Conservation (phyloP, 2,888 invertebrate species). For the Macaria notata region DNA sequence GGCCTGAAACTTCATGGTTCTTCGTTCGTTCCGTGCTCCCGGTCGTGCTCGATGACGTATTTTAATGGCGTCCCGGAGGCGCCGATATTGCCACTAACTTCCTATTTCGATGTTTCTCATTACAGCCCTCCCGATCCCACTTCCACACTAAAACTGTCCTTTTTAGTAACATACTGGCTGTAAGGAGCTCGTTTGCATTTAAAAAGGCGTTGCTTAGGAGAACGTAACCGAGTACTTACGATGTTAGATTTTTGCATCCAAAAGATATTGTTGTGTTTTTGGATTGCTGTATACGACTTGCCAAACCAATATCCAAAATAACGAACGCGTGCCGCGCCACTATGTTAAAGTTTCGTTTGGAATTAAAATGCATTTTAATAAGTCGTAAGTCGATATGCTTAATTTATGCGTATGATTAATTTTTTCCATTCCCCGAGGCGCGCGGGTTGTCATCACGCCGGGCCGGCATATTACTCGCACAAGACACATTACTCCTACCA, state of each 20-base stretch:
- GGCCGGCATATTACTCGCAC: background rate
- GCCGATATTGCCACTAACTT: conserved; percentile 18
- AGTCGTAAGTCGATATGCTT: too few relatives aligned
- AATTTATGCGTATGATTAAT: background rate
- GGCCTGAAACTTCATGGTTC: conserved; percentile 29
- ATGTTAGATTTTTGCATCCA: too few relatives aligned
- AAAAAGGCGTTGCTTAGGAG: too few relatives aligned
- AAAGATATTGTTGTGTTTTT: too few relatives aligned
- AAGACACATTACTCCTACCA: conserved; percentile 7
- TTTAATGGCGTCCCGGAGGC: conserved; percentile 28
- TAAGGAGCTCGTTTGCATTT: background rate
- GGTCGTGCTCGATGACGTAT: conserved; percentile 33
- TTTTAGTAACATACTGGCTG: conserved; percentile 1
- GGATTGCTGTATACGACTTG: too few relatives aligned
- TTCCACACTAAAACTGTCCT: background rate
- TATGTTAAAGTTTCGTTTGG: too few relatives aligned
- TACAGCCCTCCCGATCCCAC: background rate
- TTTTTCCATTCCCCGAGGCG: background rate
- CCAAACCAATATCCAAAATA: too few relatives aligned
- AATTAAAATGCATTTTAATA: too few relatives aligned
- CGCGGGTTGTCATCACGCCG: conserved; percentile 3
- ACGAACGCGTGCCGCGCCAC: too few relatives aligned
- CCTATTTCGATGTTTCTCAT: conserved; percentile 16
- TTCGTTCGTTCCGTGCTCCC: conserved; percentile 30
- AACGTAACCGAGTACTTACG: too few relatives aligned